These are phyloP conservation scores for Pygocentrus nattereri DNA, from an alignment of 2,797 vertebrate genomes.

Conservation along the genomic window DNA sequence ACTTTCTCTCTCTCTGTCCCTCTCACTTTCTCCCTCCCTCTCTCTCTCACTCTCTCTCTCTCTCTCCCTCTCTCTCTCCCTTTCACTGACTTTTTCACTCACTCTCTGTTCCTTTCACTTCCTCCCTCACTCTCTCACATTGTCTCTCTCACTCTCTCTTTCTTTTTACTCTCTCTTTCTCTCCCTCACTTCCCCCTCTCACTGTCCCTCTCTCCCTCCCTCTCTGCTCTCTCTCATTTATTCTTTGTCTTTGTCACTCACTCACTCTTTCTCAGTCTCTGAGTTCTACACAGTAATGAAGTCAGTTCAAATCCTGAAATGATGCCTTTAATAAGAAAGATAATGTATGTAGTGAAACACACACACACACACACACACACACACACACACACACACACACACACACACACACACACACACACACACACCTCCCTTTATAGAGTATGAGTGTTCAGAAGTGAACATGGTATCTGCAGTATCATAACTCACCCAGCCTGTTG, in stretches of 20 bases:
- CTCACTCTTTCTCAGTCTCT: background rate
- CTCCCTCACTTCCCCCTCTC: background rate
- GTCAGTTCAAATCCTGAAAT: constrained; percentile 39
- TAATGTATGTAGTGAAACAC: constrained; percentile 12
- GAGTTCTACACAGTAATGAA: constrained; percentile 29
- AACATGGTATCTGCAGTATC: constrained; percentile 41
- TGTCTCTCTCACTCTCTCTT: background rate
- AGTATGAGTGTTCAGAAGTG: constrained; percentile 28
- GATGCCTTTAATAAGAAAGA: constrained; percentile 43
- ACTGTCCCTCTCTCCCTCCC: background rate
- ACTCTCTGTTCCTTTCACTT: background rate
- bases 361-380: background rate
- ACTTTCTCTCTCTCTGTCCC: too few species aligned
- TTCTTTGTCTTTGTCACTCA: too few species aligned
- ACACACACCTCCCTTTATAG: constrained; percentile 42
- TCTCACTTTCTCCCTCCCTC: too few species aligned
- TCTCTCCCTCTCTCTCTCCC: background rate
- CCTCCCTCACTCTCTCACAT: background rate
- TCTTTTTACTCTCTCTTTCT: background rate
- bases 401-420: constrained; percentile 32
- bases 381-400: constrained; percentile 22
- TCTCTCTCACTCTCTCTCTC: too few species aligned
- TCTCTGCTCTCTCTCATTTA: too few species aligned
- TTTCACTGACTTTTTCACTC: background rate
- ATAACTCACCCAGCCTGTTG: constrained; percentile 18